A percentile compares a stretch with the other conserved stretches of the same genome.
Evolutionary conservation across 1,140 invertebrate species (phyloP).

Genomic region (Platyscapa corneri): DNA sequence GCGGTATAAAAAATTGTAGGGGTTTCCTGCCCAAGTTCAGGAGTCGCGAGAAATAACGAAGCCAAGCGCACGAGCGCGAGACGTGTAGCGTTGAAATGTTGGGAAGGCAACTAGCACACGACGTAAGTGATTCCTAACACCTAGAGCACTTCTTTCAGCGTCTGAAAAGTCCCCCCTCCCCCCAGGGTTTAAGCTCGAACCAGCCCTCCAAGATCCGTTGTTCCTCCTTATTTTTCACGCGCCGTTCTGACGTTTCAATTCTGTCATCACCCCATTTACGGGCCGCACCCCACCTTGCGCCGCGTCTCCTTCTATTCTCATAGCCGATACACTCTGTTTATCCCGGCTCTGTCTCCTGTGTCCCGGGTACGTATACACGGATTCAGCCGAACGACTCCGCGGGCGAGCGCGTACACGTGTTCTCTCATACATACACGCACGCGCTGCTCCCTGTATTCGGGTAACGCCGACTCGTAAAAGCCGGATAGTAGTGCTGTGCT

Average conservation of each 20-base stretch:
- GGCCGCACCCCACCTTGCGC: background rate
- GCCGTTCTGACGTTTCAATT: conserved; percentile 8
- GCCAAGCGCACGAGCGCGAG: no score
- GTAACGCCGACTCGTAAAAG: conserved; percentile 14
- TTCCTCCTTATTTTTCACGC: background rate
- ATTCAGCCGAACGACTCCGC: background rate
- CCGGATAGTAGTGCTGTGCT: no score
- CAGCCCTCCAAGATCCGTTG: no score
- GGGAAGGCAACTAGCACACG: background rate
- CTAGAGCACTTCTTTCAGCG: no score
- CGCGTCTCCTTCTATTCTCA: background rate
- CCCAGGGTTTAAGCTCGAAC: background rate
- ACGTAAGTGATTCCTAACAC: background rate
- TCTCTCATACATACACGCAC: background rate
- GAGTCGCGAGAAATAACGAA: no score
- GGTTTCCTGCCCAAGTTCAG: no score
- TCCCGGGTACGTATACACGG: background rate
- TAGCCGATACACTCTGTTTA: conserved; percentile 6
- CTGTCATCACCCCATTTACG: background rate
- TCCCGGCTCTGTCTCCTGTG: background rate
- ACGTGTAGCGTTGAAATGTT: background rate
- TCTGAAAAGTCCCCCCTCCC: no score
- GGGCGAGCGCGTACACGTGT: conserved; percentile 27
- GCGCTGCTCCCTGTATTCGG: conserved; percentile 29
- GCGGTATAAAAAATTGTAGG: background rate